Evolutionary conservation across 1,140 invertebrate species (phyloP), one percentile per base, ranked within the genome.

Genomic region (Arctopsyche grandis): DNA sequence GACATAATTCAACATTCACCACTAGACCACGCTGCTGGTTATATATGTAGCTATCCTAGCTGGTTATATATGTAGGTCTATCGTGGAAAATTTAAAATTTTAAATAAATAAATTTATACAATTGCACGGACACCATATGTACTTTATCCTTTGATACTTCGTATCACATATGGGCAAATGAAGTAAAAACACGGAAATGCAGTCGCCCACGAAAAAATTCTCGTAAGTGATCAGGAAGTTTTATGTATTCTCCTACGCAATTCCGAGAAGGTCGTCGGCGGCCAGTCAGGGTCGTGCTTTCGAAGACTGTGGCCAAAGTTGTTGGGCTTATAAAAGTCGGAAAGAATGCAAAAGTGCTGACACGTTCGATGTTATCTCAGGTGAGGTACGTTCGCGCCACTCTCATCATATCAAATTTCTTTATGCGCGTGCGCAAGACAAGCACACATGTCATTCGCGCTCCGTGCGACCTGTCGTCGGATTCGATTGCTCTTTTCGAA

Each of bases 331-430:
- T 21, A 60, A 52, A 52, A 52, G 12, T 14, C 4, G 56, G n/a
- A 21, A 60, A 60, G 16, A 60, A 52, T 52, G 48, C 16, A 21
- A 19, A 21, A 60, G 16, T 60, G n/a, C n/a, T 21, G 56, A 19
- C 56, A 60, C 9, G 19, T 21, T n/a, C 16, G 56, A 60, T 60
- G 9, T 10, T 60, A 60, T 60, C 56, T n/a, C 16, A 1, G 7
- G 56, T 60, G 56, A 60, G 56, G 21, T 19, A 60, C 56, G 56
- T 60, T 60, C 56, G 56, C 56, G 56, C 56, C 16, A 19, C 16
- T 21, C 16, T 60, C 56, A n/a, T 60, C 56, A 21, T 60, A 60
- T 60, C 56, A 21, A 60, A 60, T 60, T 60, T n/a, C 56, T 19
- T 21, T 52, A 38, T 38, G 29, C 29, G 29, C 29, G 29, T 38